A percentile compares a stretch with the other conserved stretches of the same genome.
phyloP scores from a whole-genome alignment of 2,113 vertebrate species.

The Peromyscus californicus region DNA sequence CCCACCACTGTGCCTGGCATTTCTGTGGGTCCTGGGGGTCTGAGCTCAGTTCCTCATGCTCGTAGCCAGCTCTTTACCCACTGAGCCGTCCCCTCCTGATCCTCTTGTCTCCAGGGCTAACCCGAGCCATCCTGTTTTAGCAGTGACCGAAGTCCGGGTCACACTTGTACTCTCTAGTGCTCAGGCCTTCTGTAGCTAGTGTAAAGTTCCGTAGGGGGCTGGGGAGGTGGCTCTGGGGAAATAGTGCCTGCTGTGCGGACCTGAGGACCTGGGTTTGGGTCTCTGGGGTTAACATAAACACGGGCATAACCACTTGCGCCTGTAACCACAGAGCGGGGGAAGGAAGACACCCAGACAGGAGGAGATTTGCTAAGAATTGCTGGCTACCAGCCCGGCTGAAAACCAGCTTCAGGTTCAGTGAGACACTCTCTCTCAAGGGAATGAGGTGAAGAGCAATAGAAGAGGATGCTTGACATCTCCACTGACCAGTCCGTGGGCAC shows the following conservation, averaged over 20 bases:
- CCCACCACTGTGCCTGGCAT: neutral
- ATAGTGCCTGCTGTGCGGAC: neutral
- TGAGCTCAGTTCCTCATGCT: neutral
- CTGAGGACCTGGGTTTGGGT: neutral
- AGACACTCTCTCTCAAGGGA: neutral
- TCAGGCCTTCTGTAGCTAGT: neutral
- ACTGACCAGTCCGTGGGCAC: neutral
- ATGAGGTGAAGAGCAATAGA: neutral
- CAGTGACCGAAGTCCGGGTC: neutral
- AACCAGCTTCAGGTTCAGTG: neutral
- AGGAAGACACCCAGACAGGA: neutral
- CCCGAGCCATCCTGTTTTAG: neutral
- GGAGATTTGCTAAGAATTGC: neutral
- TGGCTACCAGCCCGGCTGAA: neutral
- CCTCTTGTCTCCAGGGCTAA: neutral
- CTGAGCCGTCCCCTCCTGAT: neutral
- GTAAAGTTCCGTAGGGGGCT: neutral
- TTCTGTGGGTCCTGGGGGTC: neutral
- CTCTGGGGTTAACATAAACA: neutral
- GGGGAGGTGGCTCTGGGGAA: neutral
- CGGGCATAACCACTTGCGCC: neutral
- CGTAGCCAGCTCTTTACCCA: neutral
- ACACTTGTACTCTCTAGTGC: slow-evolving; percentile 23
- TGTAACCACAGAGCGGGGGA: neutral
- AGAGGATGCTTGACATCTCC: neutral